Base-by-base conservation (phyloP, 1,140 invertebrate species). In the Hyles vespertilio region DNA sequence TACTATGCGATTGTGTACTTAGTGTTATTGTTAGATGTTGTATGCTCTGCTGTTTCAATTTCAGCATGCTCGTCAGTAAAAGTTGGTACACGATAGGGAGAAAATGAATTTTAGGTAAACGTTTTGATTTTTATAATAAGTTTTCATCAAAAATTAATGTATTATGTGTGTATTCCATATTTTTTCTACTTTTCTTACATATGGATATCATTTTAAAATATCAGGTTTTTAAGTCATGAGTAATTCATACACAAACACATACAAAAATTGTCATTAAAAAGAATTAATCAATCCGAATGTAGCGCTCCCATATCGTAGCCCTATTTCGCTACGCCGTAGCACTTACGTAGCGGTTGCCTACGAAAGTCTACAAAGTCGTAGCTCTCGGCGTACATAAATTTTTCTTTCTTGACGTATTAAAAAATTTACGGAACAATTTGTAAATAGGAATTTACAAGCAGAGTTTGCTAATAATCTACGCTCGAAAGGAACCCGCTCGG, bases 381-480 rank as follows among this genome's bases (percentile, higher is more conserved):
- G 51, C n/a, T 8, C 4, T 12, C 2, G 44, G 40, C 52, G 8
- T n/a, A 51, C n/a, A 32, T 22, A 34, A 51, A 33, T 32, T 5
- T 9, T 5, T 32, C 32, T 61, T 51, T 33, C 4, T 33, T 46
- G 40, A 6, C 51, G 1, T 40, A 56, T 56, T 61, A 51, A 9
- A 34, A 61, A 43, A 45, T n/a, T 45, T 33, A 6, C 7, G 32
- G 11, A 49, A 51, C 59, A 36, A 51, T 47, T 46, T 61, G 40
- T 32, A 61, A 49, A 61, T 61, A 48, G 51, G 56, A 61, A 61
- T 61, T 58, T 62, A 58, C 54, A 50, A 53, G 56, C 34, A 36
- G 56, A 62, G 46, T 62, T 62, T 51, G 52, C 46, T 32, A 54
- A 62, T 62, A 62, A 62, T 51, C 45, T 48, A 8, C 33, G 45